These are phyloP conservation scores for Malurus melanocephalus DNA, from an alignment of 2,113 vertebrate genomes.

Conservation along the genomic window DNA sequence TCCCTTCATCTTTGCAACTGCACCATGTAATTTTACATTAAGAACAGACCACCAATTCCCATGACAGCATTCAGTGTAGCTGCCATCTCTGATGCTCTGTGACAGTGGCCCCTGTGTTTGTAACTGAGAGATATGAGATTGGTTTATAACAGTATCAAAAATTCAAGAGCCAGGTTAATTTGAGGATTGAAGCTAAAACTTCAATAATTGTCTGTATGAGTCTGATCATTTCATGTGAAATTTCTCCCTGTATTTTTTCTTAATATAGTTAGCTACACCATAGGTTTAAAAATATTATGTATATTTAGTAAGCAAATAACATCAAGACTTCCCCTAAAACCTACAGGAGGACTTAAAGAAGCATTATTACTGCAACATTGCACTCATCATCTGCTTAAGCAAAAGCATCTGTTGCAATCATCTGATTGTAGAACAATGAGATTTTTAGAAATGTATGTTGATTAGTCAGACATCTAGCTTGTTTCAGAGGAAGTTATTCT, in stretches of 20 bases:
- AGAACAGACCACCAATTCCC: neutral
- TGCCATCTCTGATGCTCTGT: neutral
- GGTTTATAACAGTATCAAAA: neutral
- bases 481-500: neutral
- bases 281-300: neutral
- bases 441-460: neutral
- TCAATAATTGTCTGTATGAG: neutral
- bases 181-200: neutral
- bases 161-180: neutral
- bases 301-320: neutral
- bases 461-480: neutral
- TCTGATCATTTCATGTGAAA: neutral
- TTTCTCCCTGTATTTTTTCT: neutral
- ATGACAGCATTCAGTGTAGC: neutral
- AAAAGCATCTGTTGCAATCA: neutral
- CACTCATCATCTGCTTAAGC: neutral
- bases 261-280: neutral
- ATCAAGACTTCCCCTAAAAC: neutral
- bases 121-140: neutral
- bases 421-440: neutral
- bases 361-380: neutral
- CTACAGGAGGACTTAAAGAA: neutral
- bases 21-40: neutral
- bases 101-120: neutral
- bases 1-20: neutral